phyloP scores from a whole-genome alignment of 2,113 vertebrate genomes.

The Podocnemis expansa region DNA sequence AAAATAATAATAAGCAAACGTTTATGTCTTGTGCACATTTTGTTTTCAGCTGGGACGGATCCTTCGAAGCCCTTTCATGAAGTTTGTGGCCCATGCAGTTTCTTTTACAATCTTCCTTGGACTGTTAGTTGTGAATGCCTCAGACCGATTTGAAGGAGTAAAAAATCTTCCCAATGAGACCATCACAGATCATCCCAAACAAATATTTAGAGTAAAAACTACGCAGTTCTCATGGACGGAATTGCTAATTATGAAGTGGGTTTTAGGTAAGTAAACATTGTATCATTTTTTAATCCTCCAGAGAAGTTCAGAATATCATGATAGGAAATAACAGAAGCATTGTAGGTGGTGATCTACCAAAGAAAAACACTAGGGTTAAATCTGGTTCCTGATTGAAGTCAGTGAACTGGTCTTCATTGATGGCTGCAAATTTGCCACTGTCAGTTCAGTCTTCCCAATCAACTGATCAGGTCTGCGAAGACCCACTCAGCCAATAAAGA shows the following conservation, averaged over 20 bases:
- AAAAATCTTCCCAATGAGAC: slow-evolving; percentile 97
- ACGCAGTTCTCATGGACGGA: slow-evolving; percentile 98
- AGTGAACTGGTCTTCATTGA: no score
- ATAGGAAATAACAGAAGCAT: neutral
- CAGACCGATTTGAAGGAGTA: slow-evolving; percentile 94
- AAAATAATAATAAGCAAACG: neutral
- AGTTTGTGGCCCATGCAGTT: slow-evolving; percentile 96
- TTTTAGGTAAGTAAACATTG: slow-evolving; percentile 86
- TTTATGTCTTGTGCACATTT: slow-evolving; percentile 1
- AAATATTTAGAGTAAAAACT: slow-evolving; percentile 96
- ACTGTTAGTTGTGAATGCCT: slow-evolving; percentile 92
- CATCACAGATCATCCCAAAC: slow-evolving; percentile 93
- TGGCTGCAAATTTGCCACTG: no score
- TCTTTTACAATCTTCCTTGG: slow-evolving; percentile 96
- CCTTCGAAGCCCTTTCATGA: slow-evolving; percentile 97
- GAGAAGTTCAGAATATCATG: neutral
- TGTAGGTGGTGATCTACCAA: neutral
- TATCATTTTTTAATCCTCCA: neutral
- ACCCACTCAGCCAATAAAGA: no score
- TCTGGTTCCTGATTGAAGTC: no score
- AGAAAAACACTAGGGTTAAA: neutral
- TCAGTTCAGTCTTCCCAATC: no score
- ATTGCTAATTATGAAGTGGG: slow-evolving; percentile 98
- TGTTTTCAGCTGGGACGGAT: slow-evolving; percentile 89
- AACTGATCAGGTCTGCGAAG: no score